phyloP scores from a whole-genome alignment of 2,888 invertebrate genomes.

The Dicyrtoma fusca region DNA sequence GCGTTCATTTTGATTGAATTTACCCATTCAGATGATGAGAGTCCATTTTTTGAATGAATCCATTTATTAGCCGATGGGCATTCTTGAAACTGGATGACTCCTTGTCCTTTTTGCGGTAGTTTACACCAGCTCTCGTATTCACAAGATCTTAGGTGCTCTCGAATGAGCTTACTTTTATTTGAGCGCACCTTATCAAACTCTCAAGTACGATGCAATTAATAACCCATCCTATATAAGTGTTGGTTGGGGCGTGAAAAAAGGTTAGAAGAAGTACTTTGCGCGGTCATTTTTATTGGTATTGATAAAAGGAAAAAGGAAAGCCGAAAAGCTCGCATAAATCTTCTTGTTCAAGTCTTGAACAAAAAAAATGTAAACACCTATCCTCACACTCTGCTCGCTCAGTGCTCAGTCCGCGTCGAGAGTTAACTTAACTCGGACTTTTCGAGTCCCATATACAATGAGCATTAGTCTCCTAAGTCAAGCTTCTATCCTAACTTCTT shows the following conservation, averaged over 20 bases:
- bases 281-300: slow-evolving; percentile 57
- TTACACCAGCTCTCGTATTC: no score
- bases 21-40: no score
- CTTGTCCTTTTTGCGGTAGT: no score
- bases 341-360: slow-evolving; percentile 40
- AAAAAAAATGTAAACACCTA: slow-evolving; percentile 38
- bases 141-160: no score
- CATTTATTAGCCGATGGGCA: slow-evolving; percentile 49
- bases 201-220: slow-evolving; percentile 45
- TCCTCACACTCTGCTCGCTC: slow-evolving; percentile 16
- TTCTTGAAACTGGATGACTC: no score
- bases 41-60: no score
- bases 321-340: slow-evolving; percentile 50
- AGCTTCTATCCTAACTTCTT: neutral
- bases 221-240: slow-evolving; percentile 42
- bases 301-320: slow-evolving; percentile 56
- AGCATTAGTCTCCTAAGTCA: no score
- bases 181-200: no score
- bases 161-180: no score
- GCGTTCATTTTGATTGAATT: slow-evolving; percentile 53
- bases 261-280: slow-evolving; percentile 44
- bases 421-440: neutral
- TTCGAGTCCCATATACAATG: neutral
- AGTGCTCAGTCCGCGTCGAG: neutral
- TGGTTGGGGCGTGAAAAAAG: slow-evolving; percentile 48